These are phyloP conservation scores for Tethya wilhelma DNA, from an alignment of 37 sponge, comb jelly and placozoan genomes.

Conservation along the genomic window DNA sequence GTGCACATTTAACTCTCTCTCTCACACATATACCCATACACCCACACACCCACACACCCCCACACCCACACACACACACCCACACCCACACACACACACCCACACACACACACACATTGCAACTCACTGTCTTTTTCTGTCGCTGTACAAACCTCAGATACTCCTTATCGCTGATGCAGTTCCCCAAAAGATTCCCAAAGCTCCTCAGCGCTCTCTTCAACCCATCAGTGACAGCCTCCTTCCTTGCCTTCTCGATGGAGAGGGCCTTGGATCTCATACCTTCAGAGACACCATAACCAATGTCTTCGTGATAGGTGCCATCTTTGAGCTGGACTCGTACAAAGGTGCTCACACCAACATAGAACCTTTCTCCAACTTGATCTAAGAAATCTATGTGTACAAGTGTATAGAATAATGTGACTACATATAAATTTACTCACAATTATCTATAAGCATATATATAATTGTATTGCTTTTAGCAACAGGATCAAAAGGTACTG, in stretches of 20 bases:
- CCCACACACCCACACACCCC: too few species aligned
- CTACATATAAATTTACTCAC: too few species aligned
- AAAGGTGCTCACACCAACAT: slow-evolving; percentile 72
- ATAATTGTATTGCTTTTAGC: too few species aligned
- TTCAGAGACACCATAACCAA: slow-evolving; percentile 84
- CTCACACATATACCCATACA: not conserved
- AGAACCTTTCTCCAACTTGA: slow-evolving; percentile 57
- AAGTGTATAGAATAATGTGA: not conserved
- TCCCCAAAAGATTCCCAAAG: slow-evolving; percentile 66
- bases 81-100: too few species aligned
- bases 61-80: too few species aligned
- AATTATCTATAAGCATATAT: too few species aligned
- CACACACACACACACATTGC: too few species aligned
- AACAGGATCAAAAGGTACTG: too few species aligned
- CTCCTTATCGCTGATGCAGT: slow-evolving; percentile 73
- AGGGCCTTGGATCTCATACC: slow-evolving; percentile 87
- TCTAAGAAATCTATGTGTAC: slow-evolving; percentile 71
- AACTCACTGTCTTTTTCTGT: slow-evolving; percentile 24
- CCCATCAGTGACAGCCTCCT: slow-evolving; percentile 90
- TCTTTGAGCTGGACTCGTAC: slow-evolving; percentile 79
- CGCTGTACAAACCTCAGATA: slow-evolving; percentile 62
- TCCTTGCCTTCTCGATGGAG: slow-evolving; percentile 85
- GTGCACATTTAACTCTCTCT: not conserved
- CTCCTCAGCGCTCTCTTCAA: slow-evolving; percentile 78
- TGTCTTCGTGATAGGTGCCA: slow-evolving; percentile 79